Base-by-base conservation (phyloP, 2,113 vertebrate species). In the Datnioides undecimradiatus region DNA sequence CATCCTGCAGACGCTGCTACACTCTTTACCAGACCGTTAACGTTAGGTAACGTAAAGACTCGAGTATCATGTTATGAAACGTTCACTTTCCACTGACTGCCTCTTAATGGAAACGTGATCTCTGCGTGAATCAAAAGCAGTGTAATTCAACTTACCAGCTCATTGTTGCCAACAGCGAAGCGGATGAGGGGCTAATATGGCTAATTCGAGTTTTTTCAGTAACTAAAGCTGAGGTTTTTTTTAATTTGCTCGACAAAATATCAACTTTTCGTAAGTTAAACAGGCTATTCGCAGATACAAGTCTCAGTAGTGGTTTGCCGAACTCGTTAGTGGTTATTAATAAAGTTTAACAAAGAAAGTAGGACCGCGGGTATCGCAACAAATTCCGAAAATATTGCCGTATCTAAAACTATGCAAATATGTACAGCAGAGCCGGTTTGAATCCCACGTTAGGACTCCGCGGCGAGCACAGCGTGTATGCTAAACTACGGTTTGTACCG, bases 111-210 rank as follows among this genome's bases (percentile, higher is more conserved):
- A n/a, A n/a, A n/a, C n/a, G n/a, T n/a, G n/a, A n/a, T n/a, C n/a
- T n/a, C n/a, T n/a, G n/a, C n/a, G n/a, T n/a, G 57, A 13, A 9
- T 21, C 33, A 4, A 13, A 65, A 55, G 12, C 12, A 11, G 12
- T 40, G 10, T 5, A 0, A 31, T 31, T 8, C 8, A 16, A 78
- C 86, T 84, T 51, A 90, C 88, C 86, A 46, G 76, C 79, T 88
- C 88, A 87, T 90, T 25, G 54, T 72, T 51, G 66, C 27, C 12
- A 38, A 23, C 17, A 38, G 33, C 7, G 10, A 21, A 13, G 21
- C 12, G 27, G 13, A 31, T 19, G 6, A 12, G 1, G 10, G 9
- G 5, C 10, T 33, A 21, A 27, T 2, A 21, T 6, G 5, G 10
- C 29, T 1, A 5, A 4, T 16, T 27, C 8, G 2, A 40, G 3